Percentiles rank a stretch among this genome's conserved stretches.
These are phyloP conservation scores for Heliconius charithonia DNA, from an alignment of 2,888 invertebrate species.

Conservation along the genomic window DNA sequence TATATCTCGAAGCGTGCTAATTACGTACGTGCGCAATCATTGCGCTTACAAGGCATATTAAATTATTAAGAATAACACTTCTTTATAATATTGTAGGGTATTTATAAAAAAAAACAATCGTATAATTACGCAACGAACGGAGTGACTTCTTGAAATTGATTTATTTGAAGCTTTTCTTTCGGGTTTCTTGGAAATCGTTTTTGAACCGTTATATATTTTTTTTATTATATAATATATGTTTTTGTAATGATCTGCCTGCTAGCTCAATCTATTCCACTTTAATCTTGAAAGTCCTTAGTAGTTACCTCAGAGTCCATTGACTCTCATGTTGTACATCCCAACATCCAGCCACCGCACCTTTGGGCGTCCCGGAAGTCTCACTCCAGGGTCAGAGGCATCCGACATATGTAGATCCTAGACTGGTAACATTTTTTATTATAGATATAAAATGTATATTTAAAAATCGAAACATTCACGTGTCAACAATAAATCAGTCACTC, in stretches of 20 bases:
- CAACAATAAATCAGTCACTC: background rate
- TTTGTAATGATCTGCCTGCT: too few relatives aligned
- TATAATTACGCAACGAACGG: slow-evolving; percentile 8
- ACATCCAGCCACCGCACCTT: too few relatives aligned
- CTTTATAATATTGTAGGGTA: slow-evolving; percentile 9
- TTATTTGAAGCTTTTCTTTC: background rate
- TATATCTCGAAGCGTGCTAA: slow-evolving; percentile 40
- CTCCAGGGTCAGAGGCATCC: background rate
- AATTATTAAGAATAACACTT: slow-evolving; percentile 35
- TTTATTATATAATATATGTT: background rate
- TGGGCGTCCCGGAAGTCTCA: background rate
- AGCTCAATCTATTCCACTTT: too few relatives aligned
- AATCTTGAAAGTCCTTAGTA: too few relatives aligned
- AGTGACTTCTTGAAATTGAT: slow-evolving; percentile 24
- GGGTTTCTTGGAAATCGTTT: background rate
- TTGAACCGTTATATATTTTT: background rate
- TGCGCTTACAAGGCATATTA: slow-evolving; percentile 31
- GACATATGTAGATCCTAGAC: background rate
- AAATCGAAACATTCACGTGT: background rate
- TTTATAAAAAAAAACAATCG: slow-evolving; percentile 14
- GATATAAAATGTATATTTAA: background rate
- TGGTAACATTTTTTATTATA: background rate
- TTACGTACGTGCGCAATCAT: slow-evolving; percentile 38
- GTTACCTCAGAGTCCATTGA: too few relatives aligned
- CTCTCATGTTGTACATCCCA: too few relatives aligned